Conservation (phyloP, 2,113 vertebrate species). For the Neomonachus schauinslandi region DNA sequence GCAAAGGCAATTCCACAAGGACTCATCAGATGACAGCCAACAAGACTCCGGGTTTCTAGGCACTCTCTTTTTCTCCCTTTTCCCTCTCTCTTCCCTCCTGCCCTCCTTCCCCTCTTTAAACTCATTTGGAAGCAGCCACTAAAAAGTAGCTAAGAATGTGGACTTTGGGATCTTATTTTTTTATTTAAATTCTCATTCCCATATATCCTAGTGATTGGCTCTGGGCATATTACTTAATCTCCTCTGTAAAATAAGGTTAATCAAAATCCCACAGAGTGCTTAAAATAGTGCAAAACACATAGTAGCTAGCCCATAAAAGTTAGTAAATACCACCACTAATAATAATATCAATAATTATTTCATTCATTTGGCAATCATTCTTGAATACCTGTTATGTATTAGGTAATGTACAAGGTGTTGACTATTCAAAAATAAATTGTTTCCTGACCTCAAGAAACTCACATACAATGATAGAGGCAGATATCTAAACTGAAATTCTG, state of each 20-base stretch:
- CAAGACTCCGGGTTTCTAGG: neutral
- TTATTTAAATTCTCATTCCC: neutral
- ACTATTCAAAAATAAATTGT: neutral
- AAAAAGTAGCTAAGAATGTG: neutral
- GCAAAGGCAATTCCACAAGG: neutral
- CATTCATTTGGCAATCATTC: neutral
- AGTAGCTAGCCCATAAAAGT: neutral
- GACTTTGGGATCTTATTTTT: neutral
- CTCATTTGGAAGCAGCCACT: neutral
- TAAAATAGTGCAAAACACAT: neutral
- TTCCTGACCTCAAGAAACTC: neutral
- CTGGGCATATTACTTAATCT: neutral
- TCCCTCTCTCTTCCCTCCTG: neutral
- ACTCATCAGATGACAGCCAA: neutral
- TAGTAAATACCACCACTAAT: neutral
- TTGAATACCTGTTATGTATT: neutral
- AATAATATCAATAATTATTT: neutral
- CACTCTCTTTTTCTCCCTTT: neutral
- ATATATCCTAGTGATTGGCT: neutral
- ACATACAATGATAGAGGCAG: neutral
- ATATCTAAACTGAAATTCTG: neutral
- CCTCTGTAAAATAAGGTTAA: neutral
- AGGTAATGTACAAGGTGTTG: neutral
- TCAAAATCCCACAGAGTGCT: neutral
- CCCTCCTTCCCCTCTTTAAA: neutral